These are phyloP conservation scores for Coccyzus lansbergi DNA, from an alignment of 2,797 vertebrate species.

Conservation along the genomic window DNA sequence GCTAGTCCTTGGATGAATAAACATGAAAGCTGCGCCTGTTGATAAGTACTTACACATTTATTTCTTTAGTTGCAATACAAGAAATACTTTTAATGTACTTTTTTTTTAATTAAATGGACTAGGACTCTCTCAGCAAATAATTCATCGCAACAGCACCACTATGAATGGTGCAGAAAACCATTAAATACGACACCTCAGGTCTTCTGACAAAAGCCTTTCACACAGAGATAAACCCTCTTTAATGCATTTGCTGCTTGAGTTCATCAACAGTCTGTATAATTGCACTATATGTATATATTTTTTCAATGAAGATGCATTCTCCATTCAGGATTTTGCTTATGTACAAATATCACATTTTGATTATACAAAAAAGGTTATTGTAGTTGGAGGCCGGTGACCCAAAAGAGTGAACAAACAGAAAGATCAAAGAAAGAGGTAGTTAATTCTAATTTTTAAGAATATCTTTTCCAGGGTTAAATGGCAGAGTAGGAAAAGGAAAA, in stretches of 20 bases:
- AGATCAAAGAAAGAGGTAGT: neutral
- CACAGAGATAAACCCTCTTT: neutral
- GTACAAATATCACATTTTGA: neutral
- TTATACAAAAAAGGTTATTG: neutral
- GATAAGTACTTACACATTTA: conserved; percentile 50
- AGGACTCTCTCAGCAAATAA: neutral
- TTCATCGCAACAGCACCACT: neutral
- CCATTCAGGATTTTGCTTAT: neutral
- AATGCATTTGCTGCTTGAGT: neutral
- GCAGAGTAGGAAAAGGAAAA: neutral
- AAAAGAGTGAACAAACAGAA: neutral
- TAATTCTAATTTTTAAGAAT: neutral
- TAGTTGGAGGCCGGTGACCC: neutral
- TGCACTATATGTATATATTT: neutral
- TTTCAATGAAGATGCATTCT: neutral
- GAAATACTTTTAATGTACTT: neutral
- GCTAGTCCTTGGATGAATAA: conserved; percentile 61
- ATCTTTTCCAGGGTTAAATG: neutral
- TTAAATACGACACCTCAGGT: neutral
- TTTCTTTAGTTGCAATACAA: conserved; percentile 49
- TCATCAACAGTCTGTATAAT: neutral
- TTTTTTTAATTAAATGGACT: neutral
- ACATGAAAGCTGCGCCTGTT: conserved; percentile 62
- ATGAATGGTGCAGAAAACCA: neutral
- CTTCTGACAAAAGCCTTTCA: conserved; percentile 13